Base-by-base conservation (phyloP, 2,888 invertebrate genomes). In the Ypsolopha sequella region DNA sequence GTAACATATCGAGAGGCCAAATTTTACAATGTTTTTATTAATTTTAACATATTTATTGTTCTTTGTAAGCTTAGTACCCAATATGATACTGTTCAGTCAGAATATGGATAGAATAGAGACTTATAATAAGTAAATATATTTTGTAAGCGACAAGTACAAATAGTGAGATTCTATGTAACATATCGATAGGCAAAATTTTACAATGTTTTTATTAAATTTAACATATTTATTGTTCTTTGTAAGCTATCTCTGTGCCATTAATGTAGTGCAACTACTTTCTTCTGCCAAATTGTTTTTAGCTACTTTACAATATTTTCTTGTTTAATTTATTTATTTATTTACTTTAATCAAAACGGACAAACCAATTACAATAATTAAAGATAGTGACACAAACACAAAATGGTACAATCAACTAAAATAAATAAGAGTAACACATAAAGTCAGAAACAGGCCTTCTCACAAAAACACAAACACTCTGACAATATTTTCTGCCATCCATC, bases 51-150 rank as follows among this genome's bases (percentile, higher is more conserved):
- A 61, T 55, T 58, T 66, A 66, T 64, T 59, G 48, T 59, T 24
- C 53, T 52, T 54, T 52, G 50, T n/a, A n/a, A n/a, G n/a, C n/a
- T n/a, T 7, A 7, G 6, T 34, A 45, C 13, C 34, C 6, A 41
- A 41, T n/a, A n/a, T n/a, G n/a, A n/a, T n/a, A 95, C 96, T 10
- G 91, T 97, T 54, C 96, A 96, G 61, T 97, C 97, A 0, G 97
- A 97, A 74, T 97, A 96, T 80, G 96, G 97, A 62, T 93, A 87
- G 80, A 53, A 24, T 48, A 53, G 52, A 52, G 48, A 48, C 51
- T 52, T 52, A 54, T 51, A 46, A 51, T 53, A 53, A 43, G 60
- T 59, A 54, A 73, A 60, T 55, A 47, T 33, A 24, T 46, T 46
- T 36, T 35, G 11, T 34, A 46, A 46, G 44, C 10, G 7, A 24